These are phyloP conservation scores for Nothobranchius kuhntae DNA, from an alignment of 2,113 vertebrate genomes.

Conservation along the genomic window DNA sequence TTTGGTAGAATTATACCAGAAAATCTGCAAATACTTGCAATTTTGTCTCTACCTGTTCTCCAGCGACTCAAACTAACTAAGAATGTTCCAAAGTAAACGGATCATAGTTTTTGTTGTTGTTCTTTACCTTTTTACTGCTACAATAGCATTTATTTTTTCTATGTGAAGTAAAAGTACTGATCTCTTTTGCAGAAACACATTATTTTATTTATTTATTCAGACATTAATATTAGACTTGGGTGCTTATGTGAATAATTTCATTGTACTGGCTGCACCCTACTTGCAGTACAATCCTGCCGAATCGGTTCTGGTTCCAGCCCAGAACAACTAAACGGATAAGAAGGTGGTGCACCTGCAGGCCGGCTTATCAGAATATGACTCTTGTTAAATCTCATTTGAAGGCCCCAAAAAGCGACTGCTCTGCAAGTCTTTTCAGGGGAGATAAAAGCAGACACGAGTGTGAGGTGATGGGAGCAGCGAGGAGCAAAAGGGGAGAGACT, in stretches of 20 bases:
- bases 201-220: no score
- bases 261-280: neutral
- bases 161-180: no score
- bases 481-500: conserved; percentile 11
- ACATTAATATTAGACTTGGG: neutral
- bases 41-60: no score
- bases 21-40: no score
- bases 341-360: conserved; percentile 63
- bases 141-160: no score
- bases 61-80: no score
- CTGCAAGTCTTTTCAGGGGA: conserved; percentile 13
- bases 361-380: conserved; percentile 54
- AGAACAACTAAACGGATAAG: conserved; percentile 50
- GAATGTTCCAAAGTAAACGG: no score
- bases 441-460: conserved; percentile 35
- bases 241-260: neutral
- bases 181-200: no score
- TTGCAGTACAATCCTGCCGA: conserved; percentile 1
- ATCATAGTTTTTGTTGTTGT: no score
- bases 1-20: no score
- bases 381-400: conserved; percentile 55
- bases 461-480: conserved; percentile 33
- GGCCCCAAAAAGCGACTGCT: conserved; percentile 8
- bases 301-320: conserved; percentile 11
- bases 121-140: no score